Evolutionary conservation across 2,113 vertebrate genomes (phyloP), one percentile per base, ranked within the genome.

Genomic region (Rutilus rutilus): DNA sequence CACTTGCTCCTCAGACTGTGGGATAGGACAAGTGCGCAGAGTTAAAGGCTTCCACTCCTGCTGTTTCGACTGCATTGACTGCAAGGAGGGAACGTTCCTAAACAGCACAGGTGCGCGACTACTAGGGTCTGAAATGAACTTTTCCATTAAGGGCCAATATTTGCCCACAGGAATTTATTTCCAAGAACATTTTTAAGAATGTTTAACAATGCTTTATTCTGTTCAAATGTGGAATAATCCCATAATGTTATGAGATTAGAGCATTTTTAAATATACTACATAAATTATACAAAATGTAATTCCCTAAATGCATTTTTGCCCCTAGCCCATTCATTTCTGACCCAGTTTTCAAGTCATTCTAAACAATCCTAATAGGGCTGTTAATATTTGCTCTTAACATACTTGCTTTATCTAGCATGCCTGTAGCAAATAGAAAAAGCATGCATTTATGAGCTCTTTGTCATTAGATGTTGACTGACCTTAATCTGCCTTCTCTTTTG

Each of bases 51-150:
- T 94, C 77, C 92, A 95, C 45, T 95, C 95, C 77, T 96, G 95
- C 91, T 98, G 98, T 89, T 98, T 95, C 0, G 96, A 98, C 90
- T 98, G 97, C 17, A 93, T 95, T 1, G 94, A 96, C 85, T 99
- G 97, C 42, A 86, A 89, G 78, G 90, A 91, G 0, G 97, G 97
- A 87, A 96, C 95, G 39, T 98, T 89, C 69, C 97, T 96, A 62
- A 85, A 93, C 83, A 42, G 85, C 5, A 7, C 82, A 69, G 94
- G 90, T 93, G 27, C 19, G 47, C 14, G 4, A n/a, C 1, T 2
- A 92, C 17, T 19, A 71, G 30, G 6, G n/a, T 36, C 36, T 21
- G 23, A 52, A 52, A 65, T 15, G 2, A 65, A 11, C 62, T 27
- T 65, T 65, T 52, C 25, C 5, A 65, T 15, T 65, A 65, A 27